phyloP scores from a whole-genome alignment of 2,888 invertebrate species.

The Macrosiphum euphorbiae region DNA sequence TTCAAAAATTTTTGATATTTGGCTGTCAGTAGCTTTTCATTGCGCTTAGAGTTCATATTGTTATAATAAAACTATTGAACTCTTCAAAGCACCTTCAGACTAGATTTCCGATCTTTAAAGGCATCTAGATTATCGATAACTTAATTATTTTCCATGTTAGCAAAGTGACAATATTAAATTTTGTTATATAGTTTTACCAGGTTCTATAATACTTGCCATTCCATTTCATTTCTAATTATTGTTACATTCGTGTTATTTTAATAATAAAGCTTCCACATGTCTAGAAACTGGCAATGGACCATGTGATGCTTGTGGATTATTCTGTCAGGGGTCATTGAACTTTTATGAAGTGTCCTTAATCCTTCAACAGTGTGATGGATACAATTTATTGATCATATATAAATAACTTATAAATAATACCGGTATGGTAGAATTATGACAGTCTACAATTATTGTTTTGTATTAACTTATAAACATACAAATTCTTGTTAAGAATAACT shows the following conservation, averaged over 20 bases:
- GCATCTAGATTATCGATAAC: neutral
- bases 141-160: neutral
- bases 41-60: neutral
- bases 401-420: neutral
- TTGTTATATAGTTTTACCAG: conserved; percentile 1
- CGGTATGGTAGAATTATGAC: neutral
- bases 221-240: conserved; percentile 39
- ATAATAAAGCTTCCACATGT: conserved; percentile 47
- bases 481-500: neutral
- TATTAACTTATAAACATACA: neutral
- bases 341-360: conserved; percentile 40
- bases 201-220: neutral
- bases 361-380: neutral
- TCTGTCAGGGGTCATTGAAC: conserved; percentile 55
- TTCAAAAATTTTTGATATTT: neutral
- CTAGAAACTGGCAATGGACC: conserved; percentile 59
- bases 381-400: conserved; percentile 33
- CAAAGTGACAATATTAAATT: neutral
- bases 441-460: neutral
- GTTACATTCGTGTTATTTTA: conserved; percentile 52
- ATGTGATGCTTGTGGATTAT: conserved; percentile 48
- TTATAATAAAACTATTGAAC: neutral
- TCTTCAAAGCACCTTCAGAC: neutral
- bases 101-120: neutral
- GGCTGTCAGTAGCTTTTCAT: neutral